Base-by-base conservation (phyloP, 1,140 invertebrate species). In the Melitaea cinxia region DNA sequence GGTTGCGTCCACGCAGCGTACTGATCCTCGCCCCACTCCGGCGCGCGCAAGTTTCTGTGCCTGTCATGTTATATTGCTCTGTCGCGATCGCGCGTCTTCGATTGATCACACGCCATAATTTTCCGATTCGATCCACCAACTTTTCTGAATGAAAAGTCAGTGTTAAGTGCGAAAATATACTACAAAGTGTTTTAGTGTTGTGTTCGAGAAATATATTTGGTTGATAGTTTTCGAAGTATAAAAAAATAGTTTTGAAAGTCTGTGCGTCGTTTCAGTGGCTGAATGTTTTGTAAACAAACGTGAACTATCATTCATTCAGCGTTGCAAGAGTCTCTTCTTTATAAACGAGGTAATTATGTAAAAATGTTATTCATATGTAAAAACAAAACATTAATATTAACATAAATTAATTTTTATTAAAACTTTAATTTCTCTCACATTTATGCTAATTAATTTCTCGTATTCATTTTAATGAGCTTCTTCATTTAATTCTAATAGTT, bases 141-240 rank as follows among this genome's bases (percentile, higher is more conserved):
- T 85, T 88, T 85, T 83, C 80, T 82, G 56, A 84, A 85, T 84
- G 83, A 86, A 86, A 86, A 88, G 82, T 80, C 52, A 49, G 69
- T 65, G 70, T 65, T 70, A 74, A 78, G 70, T 75, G 75, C 47
- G 37, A 39, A 62, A 53, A 66, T 21, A 42, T 28, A 64, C 7
- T 21, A 59, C 6, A 19, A 28, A 72, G 71, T 75, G 73, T 70
- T 24, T 19, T 53, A 68, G 77, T 83, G 75, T 55, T 61, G 68
- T 78, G 68, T 55, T 70, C 5, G 17, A 61, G 37, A 21, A 55
- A 26, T 6, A 21, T 55, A 58, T 37, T 23, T 1, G 39, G 12
- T 30, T 17, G 35, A 9, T 19, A 35, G n/a, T n/a, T 30, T 21
- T 42, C 42, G 14, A 17, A 2, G 23, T n/a, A 33, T 14, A 6